Conservation (phyloP, 1,140 invertebrate genomes). For the Leptestheria dahalacensis region DNA sequence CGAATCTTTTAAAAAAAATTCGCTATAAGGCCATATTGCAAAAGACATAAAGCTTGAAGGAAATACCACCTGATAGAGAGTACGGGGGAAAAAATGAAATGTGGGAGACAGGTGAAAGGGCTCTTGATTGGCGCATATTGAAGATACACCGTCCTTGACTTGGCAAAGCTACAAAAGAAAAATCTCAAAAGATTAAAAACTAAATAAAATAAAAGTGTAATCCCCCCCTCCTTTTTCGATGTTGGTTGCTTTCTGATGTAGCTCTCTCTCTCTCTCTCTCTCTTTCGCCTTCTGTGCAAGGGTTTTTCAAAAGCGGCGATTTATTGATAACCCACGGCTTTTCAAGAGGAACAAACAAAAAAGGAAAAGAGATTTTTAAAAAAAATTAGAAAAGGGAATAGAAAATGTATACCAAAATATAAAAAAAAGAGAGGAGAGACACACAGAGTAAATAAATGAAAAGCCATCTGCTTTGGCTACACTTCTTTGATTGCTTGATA, state of each 20-base stretch:
- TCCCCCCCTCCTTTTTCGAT: too few relatives aligned
- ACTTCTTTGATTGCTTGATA: not conserved
- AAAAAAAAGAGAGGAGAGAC: not conserved
- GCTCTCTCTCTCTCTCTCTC: not conserved
- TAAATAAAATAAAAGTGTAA: too few relatives aligned
- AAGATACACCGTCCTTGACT: not conserved
- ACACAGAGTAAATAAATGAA: too few relatives aligned
- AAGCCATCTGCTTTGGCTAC: not conserved
- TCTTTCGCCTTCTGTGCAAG: not conserved
- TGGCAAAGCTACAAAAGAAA: not conserved
- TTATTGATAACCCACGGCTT: not conserved
- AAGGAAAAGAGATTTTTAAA: too few relatives aligned
- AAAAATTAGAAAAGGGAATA: not conserved
- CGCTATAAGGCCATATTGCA: too few relatives aligned
- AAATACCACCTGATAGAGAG: too few relatives aligned
- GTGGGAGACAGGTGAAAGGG: not conserved
- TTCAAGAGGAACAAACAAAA: not conserved
- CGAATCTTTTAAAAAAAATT: too few relatives aligned
- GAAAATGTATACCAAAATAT: not conserved
- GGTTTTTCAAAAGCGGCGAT: not conserved
- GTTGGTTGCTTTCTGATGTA: too few relatives aligned
- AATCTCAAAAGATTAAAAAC: not conserved
- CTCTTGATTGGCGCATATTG: not conserved
- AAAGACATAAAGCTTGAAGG: conserved; percentile 8
- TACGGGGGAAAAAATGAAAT: not conserved